Conservation (phyloP, 2,888 invertebrate species). For the Leucozona laternaria region DNA sequence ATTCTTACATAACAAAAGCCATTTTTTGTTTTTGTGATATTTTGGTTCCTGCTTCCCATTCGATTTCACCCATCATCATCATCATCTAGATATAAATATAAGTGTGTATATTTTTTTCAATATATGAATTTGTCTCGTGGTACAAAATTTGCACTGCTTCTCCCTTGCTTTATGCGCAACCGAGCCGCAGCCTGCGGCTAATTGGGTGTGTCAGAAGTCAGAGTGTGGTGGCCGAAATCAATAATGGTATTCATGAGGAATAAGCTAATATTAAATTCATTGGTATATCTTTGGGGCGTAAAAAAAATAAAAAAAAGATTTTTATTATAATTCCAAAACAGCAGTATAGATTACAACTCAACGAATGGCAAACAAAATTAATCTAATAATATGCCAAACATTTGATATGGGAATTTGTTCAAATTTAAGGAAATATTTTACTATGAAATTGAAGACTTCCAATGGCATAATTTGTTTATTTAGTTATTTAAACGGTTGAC, state of each 20-base stretch:
- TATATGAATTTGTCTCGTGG: neutral
- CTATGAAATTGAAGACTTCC: neutral
- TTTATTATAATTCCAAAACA: neutral
- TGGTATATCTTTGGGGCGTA: constrained; percentile 1
- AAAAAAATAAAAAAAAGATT: neutral
- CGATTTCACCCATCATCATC: constrained; percentile 53
- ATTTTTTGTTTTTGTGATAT: neutral
- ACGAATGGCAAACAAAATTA: neutral
- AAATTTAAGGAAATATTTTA: constrained; percentile 4
- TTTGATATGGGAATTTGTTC: constrained; percentile 11
- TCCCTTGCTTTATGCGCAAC: neutral
- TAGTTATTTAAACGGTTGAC: neutral
- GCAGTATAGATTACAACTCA: constrained; percentile 4
- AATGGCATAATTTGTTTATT: constrained; percentile 6
- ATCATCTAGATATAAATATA: neutral
- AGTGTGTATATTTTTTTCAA: neutral
- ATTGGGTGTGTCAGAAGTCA: constrained; percentile 20
- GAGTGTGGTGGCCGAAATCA: constrained; percentile 32
- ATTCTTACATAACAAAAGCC: neutral
- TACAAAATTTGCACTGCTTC: constrained; percentile 6
- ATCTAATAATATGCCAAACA: neutral
- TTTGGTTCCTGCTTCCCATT: constrained; percentile 60
- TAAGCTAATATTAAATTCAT: constrained; percentile 39
- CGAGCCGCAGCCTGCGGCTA: neutral
- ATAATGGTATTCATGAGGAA: constrained; percentile 53